Evolutionary conservation across 2,113 vertebrate genomes (phyloP).

Genomic region (Apeltes quadracus): DNA sequence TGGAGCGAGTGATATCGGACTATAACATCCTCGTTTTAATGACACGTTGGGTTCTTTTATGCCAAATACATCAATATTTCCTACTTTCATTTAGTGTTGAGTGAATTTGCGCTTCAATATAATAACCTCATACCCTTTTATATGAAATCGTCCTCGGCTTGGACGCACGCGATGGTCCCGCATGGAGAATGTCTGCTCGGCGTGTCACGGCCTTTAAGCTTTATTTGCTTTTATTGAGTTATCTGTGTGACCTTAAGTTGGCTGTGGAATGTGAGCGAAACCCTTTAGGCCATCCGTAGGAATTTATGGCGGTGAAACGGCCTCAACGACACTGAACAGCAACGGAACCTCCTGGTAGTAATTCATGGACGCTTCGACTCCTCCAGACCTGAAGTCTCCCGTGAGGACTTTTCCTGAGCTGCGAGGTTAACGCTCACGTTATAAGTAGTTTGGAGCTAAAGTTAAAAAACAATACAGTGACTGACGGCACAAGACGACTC

Average conservation of each 20-base stretch:
- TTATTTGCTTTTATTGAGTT: constrained; percentile 44
- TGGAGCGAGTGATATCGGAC: neutral
- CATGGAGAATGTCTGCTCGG: neutral
- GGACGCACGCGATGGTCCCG: neutral
- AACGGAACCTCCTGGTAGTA: constrained; percentile 23
- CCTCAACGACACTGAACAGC: constrained; percentile 33
- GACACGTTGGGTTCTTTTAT: neutral
- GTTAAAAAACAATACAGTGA: neutral
- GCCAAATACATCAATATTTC: neutral
- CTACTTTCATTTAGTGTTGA: neutral
- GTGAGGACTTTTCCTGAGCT: constrained; percentile 24
- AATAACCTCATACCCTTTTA: too few species aligned
- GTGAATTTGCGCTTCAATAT: neutral
- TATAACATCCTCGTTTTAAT: neutral
- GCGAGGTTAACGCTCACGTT: neutral
- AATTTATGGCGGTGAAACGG: constrained; percentile 44
- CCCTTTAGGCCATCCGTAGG: constrained; percentile 30
- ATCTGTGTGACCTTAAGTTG: constrained; percentile 21
- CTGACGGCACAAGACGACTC: neutral
- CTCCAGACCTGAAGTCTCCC: neutral
- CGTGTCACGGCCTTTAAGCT: neutral
- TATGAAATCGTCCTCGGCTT: too few species aligned
- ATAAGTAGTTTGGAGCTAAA: neutral
- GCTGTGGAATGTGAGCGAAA: constrained; percentile 44
- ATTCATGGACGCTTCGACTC: constrained; percentile 17